Evolutionary conservation across 2,797 vertebrate species (phyloP).

Genomic region (Erpetoichthys calabaricus): DNA sequence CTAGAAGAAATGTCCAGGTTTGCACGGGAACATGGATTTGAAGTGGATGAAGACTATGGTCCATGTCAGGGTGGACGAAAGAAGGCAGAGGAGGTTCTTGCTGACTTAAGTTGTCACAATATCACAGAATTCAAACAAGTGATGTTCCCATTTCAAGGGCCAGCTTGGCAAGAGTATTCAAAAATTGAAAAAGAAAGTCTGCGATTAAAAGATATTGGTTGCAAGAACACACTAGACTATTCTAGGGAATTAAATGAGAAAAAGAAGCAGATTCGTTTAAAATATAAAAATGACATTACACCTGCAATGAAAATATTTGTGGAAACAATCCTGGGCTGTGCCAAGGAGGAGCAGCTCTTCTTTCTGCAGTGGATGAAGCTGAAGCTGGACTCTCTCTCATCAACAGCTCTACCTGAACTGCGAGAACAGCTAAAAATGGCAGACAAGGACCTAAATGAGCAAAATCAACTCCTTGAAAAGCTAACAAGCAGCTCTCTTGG

Average conservation of each 20-base stretch:
- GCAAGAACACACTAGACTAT: conserved; percentile 12
- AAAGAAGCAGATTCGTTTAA: conserved; percentile 14
- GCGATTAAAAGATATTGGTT: conserved; percentile 12
- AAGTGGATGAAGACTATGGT: conserved; percentile 26
- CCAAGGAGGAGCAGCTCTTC: conserved; percentile 18
- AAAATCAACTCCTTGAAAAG: conserved; percentile 2
- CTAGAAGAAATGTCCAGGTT: conserved; percentile 24
- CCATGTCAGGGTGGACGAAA: conserved; percentile 22
- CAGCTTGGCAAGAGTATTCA: conserved; percentile 22
- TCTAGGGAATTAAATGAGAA: conserved; percentile 15
- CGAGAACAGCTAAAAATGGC: neutral
- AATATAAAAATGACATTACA: conserved; percentile 18
- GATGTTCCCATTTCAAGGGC: conserved; percentile 29
- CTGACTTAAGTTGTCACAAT: conserved; percentile 14
- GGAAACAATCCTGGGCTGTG: conserved; percentile 16
- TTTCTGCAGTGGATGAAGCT: conserved; percentile 41
- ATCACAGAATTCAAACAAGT: conserved; percentile 16
- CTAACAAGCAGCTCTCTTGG: conserved; percentile 28
- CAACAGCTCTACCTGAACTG: conserved; percentile 12
- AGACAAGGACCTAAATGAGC: neutral
- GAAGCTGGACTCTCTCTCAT: conserved; percentile 17
- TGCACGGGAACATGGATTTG: conserved; percentile 18
- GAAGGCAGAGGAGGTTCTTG: conserved; percentile 18
- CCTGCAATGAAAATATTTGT: conserved; percentile 27
- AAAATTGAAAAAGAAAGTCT: conserved; percentile 28